phyloP scores from a whole-genome alignment of 2,888 invertebrate species.

The Pristionchus maxplancki region DNA sequence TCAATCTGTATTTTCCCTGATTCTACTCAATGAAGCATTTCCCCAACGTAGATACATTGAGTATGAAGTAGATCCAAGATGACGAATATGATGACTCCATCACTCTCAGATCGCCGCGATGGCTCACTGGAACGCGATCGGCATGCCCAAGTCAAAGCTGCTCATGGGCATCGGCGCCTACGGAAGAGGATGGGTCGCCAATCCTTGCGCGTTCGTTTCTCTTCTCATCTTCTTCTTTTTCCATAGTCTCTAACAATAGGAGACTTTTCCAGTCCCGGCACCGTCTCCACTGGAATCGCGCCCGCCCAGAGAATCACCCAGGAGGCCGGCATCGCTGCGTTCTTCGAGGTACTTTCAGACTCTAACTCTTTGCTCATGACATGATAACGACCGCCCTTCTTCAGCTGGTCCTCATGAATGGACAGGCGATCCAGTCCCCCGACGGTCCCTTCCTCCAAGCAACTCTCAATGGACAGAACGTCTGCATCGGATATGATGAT shows the following conservation, averaged over 20 bases:
- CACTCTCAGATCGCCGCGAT: background rate
- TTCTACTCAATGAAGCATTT: too few species aligned
- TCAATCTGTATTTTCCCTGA: background rate
- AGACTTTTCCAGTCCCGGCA: background rate
- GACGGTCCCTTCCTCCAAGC: constrained; percentile 40
- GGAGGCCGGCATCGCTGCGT: constrained; percentile 25
- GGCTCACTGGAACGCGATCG: constrained; percentile 29
- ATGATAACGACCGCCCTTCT: too few species aligned
- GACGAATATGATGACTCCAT: too few species aligned
- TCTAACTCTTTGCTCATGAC: background rate
- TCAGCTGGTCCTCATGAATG: constrained; percentile 6
- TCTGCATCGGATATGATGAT: constrained; percentile 40
- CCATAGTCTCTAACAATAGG: background rate
- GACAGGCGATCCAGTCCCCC: background rate
- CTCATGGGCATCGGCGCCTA: constrained; percentile 46
- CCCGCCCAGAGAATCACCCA: constrained; percentile 39
- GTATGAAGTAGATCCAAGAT: too few species aligned
- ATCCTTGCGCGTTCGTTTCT: constrained; percentile 8
- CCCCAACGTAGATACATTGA: too few species aligned
- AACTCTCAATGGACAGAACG: constrained; percentile 40
- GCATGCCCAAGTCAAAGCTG: constrained; percentile 31
- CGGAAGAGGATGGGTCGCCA: constrained; percentile 49
- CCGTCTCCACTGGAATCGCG: background rate
- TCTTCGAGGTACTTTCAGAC: constrained; percentile 43
- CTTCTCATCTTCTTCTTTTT: background rate